phyloP scores from a whole-genome alignment of 1,140 invertebrate species.

The Dendrolimus kikuchii region DNA sequence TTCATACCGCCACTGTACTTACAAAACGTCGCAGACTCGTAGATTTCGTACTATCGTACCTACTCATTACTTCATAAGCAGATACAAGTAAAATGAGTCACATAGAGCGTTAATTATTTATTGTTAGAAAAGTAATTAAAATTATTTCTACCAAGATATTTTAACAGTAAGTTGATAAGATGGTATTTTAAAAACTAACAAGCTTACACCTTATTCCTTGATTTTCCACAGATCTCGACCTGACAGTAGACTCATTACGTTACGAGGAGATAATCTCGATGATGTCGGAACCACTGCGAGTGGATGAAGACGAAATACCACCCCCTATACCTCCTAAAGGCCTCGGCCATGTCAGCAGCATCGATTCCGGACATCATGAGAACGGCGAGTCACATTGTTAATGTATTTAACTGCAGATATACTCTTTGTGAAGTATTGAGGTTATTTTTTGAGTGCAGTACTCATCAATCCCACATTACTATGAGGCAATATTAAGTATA shows the following conservation, averaged over 20 bases:
- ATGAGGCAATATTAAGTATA: too few species aligned
- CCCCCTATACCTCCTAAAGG: constrained; percentile 61
- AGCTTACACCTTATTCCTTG: too few species aligned
- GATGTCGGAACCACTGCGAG: constrained; percentile 54
- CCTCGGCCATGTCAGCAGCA: constrained; percentile 56
- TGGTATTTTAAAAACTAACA: too few species aligned
- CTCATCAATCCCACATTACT: neutral
- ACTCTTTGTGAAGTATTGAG: neutral
- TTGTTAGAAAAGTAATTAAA: too few species aligned
- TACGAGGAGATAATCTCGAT: constrained; percentile 65
- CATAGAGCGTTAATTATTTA: too few species aligned
- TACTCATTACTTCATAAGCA: too few species aligned
- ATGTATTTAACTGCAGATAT: neutral
- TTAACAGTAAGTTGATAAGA: too few species aligned
- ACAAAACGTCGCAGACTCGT: too few species aligned
- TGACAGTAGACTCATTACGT: constrained; percentile 49
- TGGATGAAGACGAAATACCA: constrained; percentile 51
- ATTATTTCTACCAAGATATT: too few species aligned
- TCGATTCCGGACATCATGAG: constrained; percentile 60
- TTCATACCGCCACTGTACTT: too few species aligned
- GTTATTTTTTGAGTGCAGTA: neutral
- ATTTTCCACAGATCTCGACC: constrained; percentile 40
- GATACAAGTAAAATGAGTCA: too few species aligned
- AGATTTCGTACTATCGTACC: too few species aligned
- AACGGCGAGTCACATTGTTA: constrained; percentile 60